phyloP scores from a whole-genome alignment of 2,113 vertebrate genomes.

The Pelobates fuscus region DNA sequence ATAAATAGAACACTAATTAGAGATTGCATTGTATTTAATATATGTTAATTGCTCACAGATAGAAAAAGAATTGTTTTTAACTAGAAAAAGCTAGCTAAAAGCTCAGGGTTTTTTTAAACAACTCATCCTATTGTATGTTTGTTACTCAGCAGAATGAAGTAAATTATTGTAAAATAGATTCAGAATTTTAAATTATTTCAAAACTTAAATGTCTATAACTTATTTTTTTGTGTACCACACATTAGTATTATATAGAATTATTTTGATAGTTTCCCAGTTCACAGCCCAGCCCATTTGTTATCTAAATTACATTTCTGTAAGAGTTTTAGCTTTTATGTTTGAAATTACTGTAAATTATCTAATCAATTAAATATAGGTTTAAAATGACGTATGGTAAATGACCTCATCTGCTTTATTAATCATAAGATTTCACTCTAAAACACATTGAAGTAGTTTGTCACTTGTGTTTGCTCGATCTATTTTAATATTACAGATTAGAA shows the following conservation, averaged over 20 bases:
- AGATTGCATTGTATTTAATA: no score
- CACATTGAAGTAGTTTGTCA: background rate
- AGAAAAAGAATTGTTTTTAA: no score
- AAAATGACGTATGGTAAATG: slow-evolving; percentile 18
- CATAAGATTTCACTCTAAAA: background rate
- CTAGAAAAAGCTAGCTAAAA: no score
- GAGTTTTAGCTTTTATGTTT: background rate
- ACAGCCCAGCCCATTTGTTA: slow-evolving; percentile 24
- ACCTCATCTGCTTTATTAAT: background rate
- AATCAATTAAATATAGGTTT: slow-evolving; percentile 21
- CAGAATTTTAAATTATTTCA: slow-evolving; percentile 6
- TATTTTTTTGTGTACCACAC: slow-evolving; percentile 11
- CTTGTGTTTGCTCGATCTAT: no score
- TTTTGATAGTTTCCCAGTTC: background rate
- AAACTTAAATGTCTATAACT: background rate
- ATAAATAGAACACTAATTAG: no score
- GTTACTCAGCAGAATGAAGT: background rate
- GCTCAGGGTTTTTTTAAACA: no score
- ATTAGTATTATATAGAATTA: slow-evolving; percentile 19
- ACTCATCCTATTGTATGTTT: no score
- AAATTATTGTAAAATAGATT: slow-evolving; percentile 15
- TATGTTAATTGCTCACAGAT: no score
- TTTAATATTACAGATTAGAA: no score
- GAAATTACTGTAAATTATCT: slow-evolving; percentile 24
- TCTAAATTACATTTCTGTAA: slow-evolving; percentile 25